Conservation (phyloP, 1,140 invertebrate genomes). For the Venustaconcha ellipsiformis region DNA sequence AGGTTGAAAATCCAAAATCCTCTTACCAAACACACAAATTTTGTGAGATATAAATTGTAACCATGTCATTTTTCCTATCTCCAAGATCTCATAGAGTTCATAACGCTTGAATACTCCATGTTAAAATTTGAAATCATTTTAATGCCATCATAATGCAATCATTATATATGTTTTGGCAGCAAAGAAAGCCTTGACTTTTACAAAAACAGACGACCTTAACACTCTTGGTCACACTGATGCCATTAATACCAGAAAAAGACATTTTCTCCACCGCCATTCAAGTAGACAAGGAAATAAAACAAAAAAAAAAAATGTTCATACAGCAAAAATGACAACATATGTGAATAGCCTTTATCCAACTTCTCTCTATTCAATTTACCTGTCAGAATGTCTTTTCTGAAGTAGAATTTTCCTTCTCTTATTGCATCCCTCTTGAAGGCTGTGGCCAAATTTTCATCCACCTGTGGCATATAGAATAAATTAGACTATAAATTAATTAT, state of each 20-base stretch:
- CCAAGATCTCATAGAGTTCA: too few relatives aligned
- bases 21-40: too few relatives aligned
- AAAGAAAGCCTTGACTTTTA: not conserved
- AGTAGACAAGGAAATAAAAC: too few relatives aligned
- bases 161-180: too few relatives aligned
- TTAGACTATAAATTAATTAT: not conserved
- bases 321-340: too few relatives aligned
- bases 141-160: too few relatives aligned
- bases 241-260: not conserved
- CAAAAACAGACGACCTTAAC: not conserved
- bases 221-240: not conserved
- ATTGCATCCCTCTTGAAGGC: slow-evolving; percentile 93
- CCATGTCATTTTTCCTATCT: too few relatives aligned
- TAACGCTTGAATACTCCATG: too few relatives aligned
- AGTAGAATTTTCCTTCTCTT: slow-evolving; percentile 58
- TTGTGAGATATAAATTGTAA: too few relatives aligned
- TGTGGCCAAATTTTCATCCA: slow-evolving; percentile 97
- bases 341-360: not conserved
- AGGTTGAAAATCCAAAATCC: too few relatives aligned
- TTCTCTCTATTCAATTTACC: slow-evolving; percentile 29
- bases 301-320: too few relatives aligned
- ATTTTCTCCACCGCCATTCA: not conserved
- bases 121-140: too few relatives aligned
- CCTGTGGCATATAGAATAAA: slow-evolving; percentile 70
- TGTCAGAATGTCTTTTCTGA: slow-evolving; percentile 61